Conservation (phyloP, 2,113 vertebrate genomes). For the Copsychus sechellarum region DNA sequence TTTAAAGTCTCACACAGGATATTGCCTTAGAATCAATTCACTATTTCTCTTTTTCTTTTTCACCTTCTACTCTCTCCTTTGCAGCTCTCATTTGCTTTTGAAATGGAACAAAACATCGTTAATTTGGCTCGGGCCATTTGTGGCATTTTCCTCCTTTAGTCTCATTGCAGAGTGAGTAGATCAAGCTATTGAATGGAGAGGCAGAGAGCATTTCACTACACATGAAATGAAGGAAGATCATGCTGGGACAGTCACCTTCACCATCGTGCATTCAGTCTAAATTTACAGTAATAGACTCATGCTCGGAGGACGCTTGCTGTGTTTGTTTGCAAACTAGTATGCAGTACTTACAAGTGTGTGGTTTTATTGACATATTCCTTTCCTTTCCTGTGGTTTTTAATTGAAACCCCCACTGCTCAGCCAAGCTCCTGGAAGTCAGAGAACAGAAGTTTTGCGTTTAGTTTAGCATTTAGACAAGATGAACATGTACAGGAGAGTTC, state of each 20-base stretch:
- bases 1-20: constrained; percentile 44
- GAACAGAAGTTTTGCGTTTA: constrained; percentile 75
- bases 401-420: constrained; percentile 82
- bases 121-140: constrained; percentile 17
- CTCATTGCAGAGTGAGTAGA: constrained; percentile 24
- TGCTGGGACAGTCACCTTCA: constrained; percentile 76
- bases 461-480: constrained; percentile 71
- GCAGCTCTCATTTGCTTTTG: constrained; percentile 15
- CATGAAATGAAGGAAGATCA: constrained; percentile 62
- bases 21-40: constrained; percentile 38
- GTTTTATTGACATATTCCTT: constrained; percentile 85
- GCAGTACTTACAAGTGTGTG: constrained; percentile 82
- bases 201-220: constrained; percentile 39
- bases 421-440: constrained; percentile 72
- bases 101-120: constrained; percentile 25
- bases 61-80: constrained; percentile 5
- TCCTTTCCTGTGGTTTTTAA: constrained; percentile 85
- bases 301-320: constrained; percentile 76
- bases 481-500: constrained; percentile 49
- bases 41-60: neutral
- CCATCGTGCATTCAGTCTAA: constrained; percentile 68
- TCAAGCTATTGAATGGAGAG: constrained; percentile 23
- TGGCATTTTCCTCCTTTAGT: constrained; percentile 32
- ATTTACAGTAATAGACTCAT: constrained; percentile 78
- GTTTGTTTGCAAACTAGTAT: constrained; percentile 84